Evolutionary conservation across 2,113 vertebrate species (phyloP).

Genomic region (Thalassarche chlororhynchos): DNA sequence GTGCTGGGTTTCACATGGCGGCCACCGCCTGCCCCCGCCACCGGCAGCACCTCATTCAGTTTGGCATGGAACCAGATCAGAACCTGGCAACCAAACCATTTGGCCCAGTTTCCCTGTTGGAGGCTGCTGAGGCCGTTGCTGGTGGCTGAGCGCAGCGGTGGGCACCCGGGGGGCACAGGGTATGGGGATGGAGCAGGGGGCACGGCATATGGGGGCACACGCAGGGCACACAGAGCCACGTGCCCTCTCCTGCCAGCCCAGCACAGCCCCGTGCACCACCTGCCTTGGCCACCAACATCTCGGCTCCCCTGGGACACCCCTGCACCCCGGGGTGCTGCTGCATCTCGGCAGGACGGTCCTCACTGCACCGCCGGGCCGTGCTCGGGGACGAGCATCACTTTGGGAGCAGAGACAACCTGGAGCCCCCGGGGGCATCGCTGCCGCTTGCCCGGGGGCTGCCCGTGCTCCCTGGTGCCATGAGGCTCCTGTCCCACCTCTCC

Average conservation of each 20-base stretch:
- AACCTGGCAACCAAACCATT: background rate
- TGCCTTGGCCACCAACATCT: background rate
- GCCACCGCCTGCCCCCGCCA: rapidly evolving
- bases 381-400: too few species aligned
- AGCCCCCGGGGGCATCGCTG: too few species aligned
- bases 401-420: too few species aligned
- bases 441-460: background rate
- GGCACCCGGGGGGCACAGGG: too few species aligned
- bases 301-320: background rate
- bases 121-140: background rate
- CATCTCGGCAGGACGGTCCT: background rate
- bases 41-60: background rate
- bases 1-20: rapidly evolving
- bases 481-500: background rate
- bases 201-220: background rate
- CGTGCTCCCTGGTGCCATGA: too few species aligned
- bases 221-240: background rate
- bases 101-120: background rate
- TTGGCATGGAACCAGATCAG: rapidly evolving
- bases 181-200: background rate
- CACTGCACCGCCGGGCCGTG: too few species aligned
- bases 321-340: background rate
- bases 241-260: background rate
- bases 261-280: background rate
- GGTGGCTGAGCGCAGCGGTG: background rate